phyloP scores from a whole-genome alignment of 2,888 invertebrate genomes.

The Drosophila pegasa region DNA sequence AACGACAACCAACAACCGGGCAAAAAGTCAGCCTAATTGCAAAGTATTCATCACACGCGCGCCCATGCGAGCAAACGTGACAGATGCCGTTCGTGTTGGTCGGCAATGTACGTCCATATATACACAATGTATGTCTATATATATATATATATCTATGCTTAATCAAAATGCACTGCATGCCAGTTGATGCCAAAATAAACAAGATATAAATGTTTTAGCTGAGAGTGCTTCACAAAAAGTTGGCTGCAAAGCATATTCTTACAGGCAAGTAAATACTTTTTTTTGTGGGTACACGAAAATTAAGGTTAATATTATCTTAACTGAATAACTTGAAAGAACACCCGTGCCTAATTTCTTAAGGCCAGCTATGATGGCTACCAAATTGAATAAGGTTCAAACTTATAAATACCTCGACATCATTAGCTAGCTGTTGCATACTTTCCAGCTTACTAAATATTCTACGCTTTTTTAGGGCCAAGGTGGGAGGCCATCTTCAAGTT shows the following conservation, averaged over 20 bases:
- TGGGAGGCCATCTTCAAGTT: background rate
- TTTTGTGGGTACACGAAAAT: background rate
- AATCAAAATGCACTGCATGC: constrained; percentile 51
- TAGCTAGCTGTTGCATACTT: constrained; percentile 1
- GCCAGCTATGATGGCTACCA: no score
- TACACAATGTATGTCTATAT: constrained; percentile 17
- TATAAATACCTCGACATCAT: background rate
- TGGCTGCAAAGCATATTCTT: background rate
- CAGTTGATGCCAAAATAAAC: constrained; percentile 9
- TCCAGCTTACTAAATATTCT: background rate
- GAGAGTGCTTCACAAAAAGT: background rate
- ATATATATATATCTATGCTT: constrained; percentile 25
- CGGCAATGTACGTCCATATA: constrained; percentile 7
- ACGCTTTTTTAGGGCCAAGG: background rate
- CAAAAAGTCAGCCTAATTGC: constrained; percentile 65
- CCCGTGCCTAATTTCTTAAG: no score
- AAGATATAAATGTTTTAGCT: background rate
- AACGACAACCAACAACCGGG: constrained; percentile 20
- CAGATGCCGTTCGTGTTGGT: constrained; percentile 59
- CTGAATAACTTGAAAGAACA: no score
- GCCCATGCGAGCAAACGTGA: constrained; percentile 74
- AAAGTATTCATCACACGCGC: constrained; percentile 79
- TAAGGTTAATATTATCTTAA: background rate
- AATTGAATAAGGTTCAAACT: no score
- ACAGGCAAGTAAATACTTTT: background rate